phyloP scores from a whole-genome alignment of 2,113 vertebrate genomes.

The Dolichallabes microphthalmus region DNA sequence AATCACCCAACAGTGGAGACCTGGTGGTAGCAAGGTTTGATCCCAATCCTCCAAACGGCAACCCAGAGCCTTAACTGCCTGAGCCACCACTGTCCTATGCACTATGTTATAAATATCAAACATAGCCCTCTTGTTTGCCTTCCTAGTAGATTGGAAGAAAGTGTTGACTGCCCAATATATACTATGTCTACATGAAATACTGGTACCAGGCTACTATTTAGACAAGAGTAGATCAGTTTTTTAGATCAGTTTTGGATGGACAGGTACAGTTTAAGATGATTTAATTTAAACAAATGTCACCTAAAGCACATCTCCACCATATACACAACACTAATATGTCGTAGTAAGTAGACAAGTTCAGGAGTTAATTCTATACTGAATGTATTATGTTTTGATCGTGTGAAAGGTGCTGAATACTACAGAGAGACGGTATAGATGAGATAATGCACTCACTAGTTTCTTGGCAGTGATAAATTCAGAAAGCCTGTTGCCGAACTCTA shows the following conservation, averaged over 20 bases:
- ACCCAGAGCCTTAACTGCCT: too few relatives aligned
- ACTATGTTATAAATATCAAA: too few relatives aligned
- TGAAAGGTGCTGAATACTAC: background rate
- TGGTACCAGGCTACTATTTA: background rate
- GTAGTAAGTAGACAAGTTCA: background rate
- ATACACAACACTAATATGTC: background rate
- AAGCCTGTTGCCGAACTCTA: constrained; percentile 21
- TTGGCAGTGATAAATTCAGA: constrained; percentile 47
- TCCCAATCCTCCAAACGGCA: too few relatives aligned
- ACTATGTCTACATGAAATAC: background rate
- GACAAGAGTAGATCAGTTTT: background rate
- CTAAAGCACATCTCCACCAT: background rate
- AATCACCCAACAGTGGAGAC: too few relatives aligned
- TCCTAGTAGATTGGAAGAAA: too few relatives aligned
- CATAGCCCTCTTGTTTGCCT: too few relatives aligned
- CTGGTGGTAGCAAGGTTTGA: too few relatives aligned
- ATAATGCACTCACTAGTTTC: constrained; percentile 19
- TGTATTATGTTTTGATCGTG: background rate
- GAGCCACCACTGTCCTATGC: too few relatives aligned
- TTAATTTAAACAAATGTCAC: background rate
- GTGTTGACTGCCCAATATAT: too few relatives aligned
- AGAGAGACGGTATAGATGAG: constrained; percentile 22
- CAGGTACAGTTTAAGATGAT: background rate
- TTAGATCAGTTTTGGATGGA: background rate
- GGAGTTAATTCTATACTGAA: background rate